Conservation (phyloP, 2,888 invertebrate genomes). For the Acronicta alni region DNA sequence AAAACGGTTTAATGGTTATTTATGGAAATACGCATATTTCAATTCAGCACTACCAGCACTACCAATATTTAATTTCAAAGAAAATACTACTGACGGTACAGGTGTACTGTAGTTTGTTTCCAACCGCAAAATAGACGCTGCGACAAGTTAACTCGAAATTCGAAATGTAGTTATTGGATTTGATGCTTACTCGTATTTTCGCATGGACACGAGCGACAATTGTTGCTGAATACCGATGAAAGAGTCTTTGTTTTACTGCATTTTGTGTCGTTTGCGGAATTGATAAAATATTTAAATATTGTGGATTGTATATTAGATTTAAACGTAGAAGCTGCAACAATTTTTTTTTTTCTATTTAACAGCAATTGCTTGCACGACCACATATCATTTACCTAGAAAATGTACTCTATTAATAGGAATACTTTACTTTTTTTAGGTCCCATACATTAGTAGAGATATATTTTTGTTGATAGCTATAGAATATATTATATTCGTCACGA, state of each 20-base stretch:
- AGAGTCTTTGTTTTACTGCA: constrained; percentile 19
- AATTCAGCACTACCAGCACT: constrained; percentile 11
- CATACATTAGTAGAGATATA: too few relatives aligned
- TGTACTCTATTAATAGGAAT: too few relatives aligned
- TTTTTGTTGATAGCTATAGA: not conserved
- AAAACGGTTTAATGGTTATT: not conserved
- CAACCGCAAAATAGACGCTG: constrained; percentile 40
- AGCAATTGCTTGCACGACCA: too few relatives aligned
- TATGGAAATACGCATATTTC: not conserved
- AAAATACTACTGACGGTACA: constrained; percentile 30
- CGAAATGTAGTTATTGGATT: constrained; percentile 51
- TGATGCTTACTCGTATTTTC: constrained; percentile 40
- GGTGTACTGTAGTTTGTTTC: constrained; percentile 27
- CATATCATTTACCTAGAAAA: too few relatives aligned
- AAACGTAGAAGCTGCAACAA: too few relatives aligned
- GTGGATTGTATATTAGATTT: constrained; percentile 1
- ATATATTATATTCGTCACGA: constrained; percentile 18
- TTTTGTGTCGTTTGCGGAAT: not conserved
- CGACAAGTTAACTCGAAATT: constrained; percentile 43
- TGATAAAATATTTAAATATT: constrained; percentile 10
- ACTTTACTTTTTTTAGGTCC: too few relatives aligned
- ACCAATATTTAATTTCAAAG: constrained; percentile 9
- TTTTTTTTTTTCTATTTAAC: too few relatives aligned
- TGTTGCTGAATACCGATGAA: constrained; percentile 28
- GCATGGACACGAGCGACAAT: constrained; percentile 14